phyloP scores from a whole-genome alignment of 2,113 vertebrate genomes.

The Pangasianodon gigas region DNA sequence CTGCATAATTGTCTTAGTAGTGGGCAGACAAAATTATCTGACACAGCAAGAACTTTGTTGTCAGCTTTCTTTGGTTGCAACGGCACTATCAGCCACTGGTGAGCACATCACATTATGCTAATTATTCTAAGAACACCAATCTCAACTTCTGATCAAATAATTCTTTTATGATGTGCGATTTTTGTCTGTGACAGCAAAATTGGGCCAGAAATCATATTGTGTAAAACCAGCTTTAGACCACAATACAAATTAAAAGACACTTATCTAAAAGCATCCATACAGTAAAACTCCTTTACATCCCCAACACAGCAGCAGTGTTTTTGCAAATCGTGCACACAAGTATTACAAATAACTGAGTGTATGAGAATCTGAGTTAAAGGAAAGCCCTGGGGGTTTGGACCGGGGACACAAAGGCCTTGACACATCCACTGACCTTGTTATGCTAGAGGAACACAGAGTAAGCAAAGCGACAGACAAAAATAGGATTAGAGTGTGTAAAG shows the following conservation, averaged over 20 bases:
- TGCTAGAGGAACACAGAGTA: constrained; percentile 12
- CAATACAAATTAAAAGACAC: neutral
- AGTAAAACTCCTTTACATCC: neutral
- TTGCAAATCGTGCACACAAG: neutral
- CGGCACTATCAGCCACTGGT: no score
- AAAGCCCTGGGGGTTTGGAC: constrained; percentile 33
- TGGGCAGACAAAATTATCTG: neutral
- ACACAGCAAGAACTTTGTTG: no score
- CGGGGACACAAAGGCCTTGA: constrained; percentile 16
- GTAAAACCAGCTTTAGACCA: neutral
- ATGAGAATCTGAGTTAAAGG: constrained; percentile 14
- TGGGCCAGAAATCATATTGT: neutral
- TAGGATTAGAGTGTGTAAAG: constrained; percentile 28
- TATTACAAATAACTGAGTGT: constrained; percentile 10
- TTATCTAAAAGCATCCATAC: neutral
- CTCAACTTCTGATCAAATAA: neutral
- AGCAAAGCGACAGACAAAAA: constrained; percentile 6
- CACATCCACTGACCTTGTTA: constrained; percentile 34
- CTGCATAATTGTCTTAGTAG: neutral
- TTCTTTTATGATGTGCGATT: neutral
- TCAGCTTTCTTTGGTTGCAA: no score
- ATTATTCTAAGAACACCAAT: neutral
- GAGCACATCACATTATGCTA: neutral
- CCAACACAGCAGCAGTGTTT: neutral
- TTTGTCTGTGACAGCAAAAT: no score